Percentiles rank a stretch among this genome's conserved stretches.
Conservation (phyloP, 2,113 vertebrate genomes). For the Mirza zaza region DNA sequence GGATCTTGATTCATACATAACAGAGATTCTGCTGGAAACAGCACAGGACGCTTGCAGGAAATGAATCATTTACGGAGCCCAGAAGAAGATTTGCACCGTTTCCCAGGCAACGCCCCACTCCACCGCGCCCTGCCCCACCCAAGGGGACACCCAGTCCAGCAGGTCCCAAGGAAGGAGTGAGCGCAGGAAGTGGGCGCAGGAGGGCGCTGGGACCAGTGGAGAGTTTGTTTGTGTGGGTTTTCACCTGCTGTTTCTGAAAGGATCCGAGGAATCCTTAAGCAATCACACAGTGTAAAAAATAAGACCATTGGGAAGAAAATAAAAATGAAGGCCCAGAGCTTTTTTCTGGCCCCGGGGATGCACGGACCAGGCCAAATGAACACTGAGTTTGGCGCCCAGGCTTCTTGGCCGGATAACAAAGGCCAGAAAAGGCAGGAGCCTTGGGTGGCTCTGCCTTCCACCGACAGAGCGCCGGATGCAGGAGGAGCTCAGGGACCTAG, state of each 20-base stretch:
- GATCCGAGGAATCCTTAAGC: neutral
- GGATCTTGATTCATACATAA: neutral
- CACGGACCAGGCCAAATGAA: neutral
- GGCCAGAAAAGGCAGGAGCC: neutral
- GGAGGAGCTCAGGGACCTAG: neutral
- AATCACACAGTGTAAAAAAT: neutral
- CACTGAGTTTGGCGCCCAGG: neutral
- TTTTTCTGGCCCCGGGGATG: neutral
- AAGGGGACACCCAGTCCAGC: neutral
- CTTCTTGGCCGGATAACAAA: neutral
- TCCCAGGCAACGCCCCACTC: neutral
- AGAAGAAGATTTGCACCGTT: neutral
- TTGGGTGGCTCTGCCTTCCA: neutral
- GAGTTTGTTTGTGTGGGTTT: neutral
- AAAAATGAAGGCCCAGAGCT: neutral
- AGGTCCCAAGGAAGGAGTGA: neutral
- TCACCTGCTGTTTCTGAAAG: neutral
- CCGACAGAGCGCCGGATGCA: rapidly evolving
- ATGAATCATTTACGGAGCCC: slow-evolving; percentile 42
- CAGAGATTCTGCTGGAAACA: slow-evolving; percentile 2
- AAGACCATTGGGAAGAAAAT: neutral
- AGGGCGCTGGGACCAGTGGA: neutral
- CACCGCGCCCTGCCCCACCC: neutral
- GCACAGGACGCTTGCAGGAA: slow-evolving; percentile 44
- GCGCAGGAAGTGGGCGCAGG: slow-evolving; percentile 24